A percentile compares a stretch with the other conserved stretches of the same genome.
Conservation (phyloP, 2,888 invertebrate genomes). For the Prosopocoilus inquinatus region DNA sequence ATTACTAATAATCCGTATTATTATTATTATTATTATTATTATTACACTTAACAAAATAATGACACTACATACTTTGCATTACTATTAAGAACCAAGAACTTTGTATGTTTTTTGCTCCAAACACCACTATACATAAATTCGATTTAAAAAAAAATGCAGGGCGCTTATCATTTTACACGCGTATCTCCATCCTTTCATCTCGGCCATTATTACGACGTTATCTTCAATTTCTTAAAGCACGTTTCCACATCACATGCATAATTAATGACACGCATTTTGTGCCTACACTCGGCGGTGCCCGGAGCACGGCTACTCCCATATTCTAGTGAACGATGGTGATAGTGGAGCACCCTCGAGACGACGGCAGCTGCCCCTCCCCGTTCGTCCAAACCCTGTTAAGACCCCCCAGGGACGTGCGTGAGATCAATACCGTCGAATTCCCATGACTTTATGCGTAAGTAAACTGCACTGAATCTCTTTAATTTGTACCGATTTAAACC, state of each 20-base stretch:
- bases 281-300: slow-evolving; percentile 5
- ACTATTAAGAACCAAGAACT: no score
- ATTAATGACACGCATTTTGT: slow-evolving; percentile 12
- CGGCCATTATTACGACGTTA: slow-evolving; percentile 8
- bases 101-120: no score
- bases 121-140: no score
- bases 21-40: no score
- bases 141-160: no score
- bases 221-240: slow-evolving; percentile 15
- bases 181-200: slow-evolving; percentile 8
- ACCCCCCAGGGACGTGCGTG: slow-evolving; percentile 32
- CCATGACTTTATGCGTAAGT: slow-evolving; percentile 16
- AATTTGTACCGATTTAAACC: slow-evolving; percentile 9
- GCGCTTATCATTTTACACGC: neutral
- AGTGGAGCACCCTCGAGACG: slow-evolving; percentile 31
- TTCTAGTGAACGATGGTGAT: slow-evolving; percentile 28
- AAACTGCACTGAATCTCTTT: slow-evolving; percentile 16
- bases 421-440: slow-evolving; percentile 30
- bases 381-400: slow-evolving; percentile 33
- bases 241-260: slow-evolving; percentile 7
- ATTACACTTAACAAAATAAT: no score
- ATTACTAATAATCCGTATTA: no score
- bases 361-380: slow-evolving; percentile 27
- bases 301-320: slow-evolving; percentile 15
- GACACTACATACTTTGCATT: no score